phyloP scores from a whole-genome alignment of 2,888 invertebrate genomes.

The Leptura quadrifasciata region DNA sequence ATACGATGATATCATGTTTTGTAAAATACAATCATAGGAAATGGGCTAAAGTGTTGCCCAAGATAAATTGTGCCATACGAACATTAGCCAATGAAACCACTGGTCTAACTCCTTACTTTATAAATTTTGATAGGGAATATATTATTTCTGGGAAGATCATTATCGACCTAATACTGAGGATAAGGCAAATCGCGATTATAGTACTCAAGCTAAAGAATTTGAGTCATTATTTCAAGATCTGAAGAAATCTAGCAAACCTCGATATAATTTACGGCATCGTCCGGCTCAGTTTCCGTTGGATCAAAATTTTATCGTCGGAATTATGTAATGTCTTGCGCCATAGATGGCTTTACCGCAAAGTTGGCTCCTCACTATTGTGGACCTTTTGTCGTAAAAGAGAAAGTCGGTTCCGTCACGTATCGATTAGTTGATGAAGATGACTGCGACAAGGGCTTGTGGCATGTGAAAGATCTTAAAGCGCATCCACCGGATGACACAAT shows the following conservation, averaged over 20 bases:
- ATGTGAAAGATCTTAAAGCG: not conserved
- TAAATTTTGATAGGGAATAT: not conserved
- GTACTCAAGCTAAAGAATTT: not conserved
- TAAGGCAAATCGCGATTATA: not conserved
- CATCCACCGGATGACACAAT: not conserved
- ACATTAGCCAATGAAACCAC: not conserved
- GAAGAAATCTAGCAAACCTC: not conserved
- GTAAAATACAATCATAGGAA: not conserved
- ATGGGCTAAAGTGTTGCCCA: not conserved
- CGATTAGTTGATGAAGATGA: not conserved
- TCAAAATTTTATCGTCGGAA: not conserved
- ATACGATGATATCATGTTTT: not conserved
- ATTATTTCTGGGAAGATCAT: not conserved
- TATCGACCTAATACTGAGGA: not conserved
- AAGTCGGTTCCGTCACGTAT: not conserved
- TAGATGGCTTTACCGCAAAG: not conserved
- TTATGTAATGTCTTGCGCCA: not conserved
- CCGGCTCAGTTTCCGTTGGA: not conserved
- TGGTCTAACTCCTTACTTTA: not conserved
- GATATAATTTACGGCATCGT: not conserved
- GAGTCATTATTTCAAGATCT: not conserved
- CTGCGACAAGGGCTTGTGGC: not conserved
- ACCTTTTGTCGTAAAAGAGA: not conserved
- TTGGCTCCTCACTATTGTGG: not conserved
- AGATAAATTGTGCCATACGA: not conserved